Percentiles rank a stretch among this genome's conserved stretches.
Conservation (phyloP, 2,797 vertebrate species). For the Peromyscus eremicus region DNA sequence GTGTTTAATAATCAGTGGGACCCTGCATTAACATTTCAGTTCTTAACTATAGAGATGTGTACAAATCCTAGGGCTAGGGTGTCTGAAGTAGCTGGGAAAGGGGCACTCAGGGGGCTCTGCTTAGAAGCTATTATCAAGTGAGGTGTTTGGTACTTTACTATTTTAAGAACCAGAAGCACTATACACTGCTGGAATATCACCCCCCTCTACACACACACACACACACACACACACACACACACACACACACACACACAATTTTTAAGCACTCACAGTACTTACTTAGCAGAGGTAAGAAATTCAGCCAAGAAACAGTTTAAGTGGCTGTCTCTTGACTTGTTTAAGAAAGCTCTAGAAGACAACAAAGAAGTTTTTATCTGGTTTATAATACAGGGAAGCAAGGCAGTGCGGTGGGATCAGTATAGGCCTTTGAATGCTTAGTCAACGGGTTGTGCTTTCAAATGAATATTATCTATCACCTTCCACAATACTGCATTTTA, state of each 20-base stretch:
- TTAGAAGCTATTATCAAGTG: background rate
- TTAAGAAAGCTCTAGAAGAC: conserved; percentile 1
- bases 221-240: too few species aligned
- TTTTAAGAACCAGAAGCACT: background rate
- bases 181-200: background rate
- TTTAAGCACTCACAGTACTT: conserved; percentile 5
- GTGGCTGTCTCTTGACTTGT: background rate
- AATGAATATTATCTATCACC: background rate
- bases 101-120: too few species aligned
- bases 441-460: conserved; percentile 5
- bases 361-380: background rate
- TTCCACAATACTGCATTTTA: conserved; percentile 46
- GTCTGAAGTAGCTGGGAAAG: background rate
- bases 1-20: conserved; percentile 17
- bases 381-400: background rate
- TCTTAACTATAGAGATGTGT: background rate
- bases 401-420: background rate
- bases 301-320: conserved; percentile 45
- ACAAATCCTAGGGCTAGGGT: background rate
- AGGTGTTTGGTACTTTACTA: background rate
- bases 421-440: background rate
- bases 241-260: too few species aligned
- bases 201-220: background rate
- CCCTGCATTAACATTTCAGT: background rate
- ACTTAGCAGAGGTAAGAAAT: background rate